These are phyloP conservation scores for Phocoena sinus DNA, from an alignment of 2,113 vertebrate species.

Conservation along the genomic window DNA sequence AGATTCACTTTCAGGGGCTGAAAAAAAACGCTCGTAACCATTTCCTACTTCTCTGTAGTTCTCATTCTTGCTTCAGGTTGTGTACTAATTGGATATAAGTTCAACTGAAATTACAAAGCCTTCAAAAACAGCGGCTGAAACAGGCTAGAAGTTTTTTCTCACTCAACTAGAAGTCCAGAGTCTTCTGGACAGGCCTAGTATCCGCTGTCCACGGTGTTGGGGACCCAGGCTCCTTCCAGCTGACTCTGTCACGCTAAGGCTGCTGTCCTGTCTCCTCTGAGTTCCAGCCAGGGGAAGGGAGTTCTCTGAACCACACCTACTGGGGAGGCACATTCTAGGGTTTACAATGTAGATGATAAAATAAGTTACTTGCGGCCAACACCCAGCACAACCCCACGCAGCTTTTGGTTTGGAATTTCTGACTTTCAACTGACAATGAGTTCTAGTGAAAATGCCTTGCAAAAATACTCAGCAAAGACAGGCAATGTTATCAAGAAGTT, in stretches of 20 bases:
- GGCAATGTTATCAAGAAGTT: too few species aligned
- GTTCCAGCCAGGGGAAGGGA: too few species aligned
- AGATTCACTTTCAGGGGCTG: neutral
- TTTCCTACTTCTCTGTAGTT: neutral
- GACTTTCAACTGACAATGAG: neutral
- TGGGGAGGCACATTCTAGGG: neutral
- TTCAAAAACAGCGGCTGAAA: neutral
- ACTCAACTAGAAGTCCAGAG: too few species aligned
- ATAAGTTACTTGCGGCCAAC: neutral
- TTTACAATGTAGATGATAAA: neutral
- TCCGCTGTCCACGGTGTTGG: fast-evolving
- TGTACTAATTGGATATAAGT: neutral
- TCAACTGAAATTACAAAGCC: neutral
- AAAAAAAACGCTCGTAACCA: neutral
- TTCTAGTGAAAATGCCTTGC: neutral
- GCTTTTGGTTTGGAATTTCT: neutral
- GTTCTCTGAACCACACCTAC: neutral
- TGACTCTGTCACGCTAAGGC: neutral
- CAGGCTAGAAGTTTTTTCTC: neutral
- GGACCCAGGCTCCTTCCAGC: neutral
- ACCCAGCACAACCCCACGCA: fast-evolving
- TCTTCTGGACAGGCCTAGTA: neutral
- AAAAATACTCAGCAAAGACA: neutral
- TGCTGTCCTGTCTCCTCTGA: neutral
- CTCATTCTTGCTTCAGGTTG: neutral